Percentiles rank a stretch among this genome's conserved stretches.
These are phyloP conservation scores for Drosophila insularis DNA, from an alignment of 1,140 invertebrate species.

Conservation along the genomic window DNA sequence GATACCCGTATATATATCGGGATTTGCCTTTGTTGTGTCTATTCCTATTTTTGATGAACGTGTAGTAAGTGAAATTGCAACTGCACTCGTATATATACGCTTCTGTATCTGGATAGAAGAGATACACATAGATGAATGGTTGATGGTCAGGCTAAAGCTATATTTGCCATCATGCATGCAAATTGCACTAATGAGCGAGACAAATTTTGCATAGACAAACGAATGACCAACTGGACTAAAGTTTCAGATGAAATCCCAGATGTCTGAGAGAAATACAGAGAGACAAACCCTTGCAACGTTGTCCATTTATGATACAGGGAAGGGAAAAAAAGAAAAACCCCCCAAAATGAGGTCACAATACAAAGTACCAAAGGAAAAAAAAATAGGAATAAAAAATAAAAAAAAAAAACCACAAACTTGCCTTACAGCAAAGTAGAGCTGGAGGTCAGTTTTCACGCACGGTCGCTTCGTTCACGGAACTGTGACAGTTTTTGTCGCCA, in stretches of 20 bases:
- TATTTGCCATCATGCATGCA: slow-evolving; percentile 77
- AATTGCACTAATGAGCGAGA: slow-evolving; percentile 74
- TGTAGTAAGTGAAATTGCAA: slow-evolving; percentile 36
- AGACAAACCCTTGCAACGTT: background rate
- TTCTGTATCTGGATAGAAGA: slow-evolving; percentile 37
- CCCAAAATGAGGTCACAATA: slow-evolving; percentile 47
- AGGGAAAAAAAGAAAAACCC: slow-evolving; percentile 1
- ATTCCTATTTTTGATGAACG: slow-evolving; percentile 53
- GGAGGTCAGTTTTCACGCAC: slow-evolving; percentile 72
- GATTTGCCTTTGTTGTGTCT: slow-evolving; percentile 41
- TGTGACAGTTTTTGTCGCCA: slow-evolving; percentile 53
- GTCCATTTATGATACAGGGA: slow-evolving; percentile 2
- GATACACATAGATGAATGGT: slow-evolving; percentile 45
- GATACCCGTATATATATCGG: slow-evolving; percentile 41
- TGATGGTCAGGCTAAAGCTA: slow-evolving; percentile 45
- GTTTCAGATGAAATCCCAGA: background rate
- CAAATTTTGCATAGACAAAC: slow-evolving; percentile 77
- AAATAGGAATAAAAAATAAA: slow-evolving; percentile 10
- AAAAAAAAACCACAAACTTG: slow-evolving; percentile 39
- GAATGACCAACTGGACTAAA: slow-evolving; percentile 27
- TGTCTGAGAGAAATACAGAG: background rate
- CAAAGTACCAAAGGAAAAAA: slow-evolving; percentile 14
- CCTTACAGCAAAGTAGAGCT: slow-evolving; percentile 13
- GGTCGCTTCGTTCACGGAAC: slow-evolving; percentile 49
- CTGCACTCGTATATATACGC: slow-evolving; percentile 31